A percentile compares a stretch with the other conserved stretches of the same genome.
Conservation (phyloP, 2,888 invertebrate genomes). For the Cryptus viduatorius region DNA sequence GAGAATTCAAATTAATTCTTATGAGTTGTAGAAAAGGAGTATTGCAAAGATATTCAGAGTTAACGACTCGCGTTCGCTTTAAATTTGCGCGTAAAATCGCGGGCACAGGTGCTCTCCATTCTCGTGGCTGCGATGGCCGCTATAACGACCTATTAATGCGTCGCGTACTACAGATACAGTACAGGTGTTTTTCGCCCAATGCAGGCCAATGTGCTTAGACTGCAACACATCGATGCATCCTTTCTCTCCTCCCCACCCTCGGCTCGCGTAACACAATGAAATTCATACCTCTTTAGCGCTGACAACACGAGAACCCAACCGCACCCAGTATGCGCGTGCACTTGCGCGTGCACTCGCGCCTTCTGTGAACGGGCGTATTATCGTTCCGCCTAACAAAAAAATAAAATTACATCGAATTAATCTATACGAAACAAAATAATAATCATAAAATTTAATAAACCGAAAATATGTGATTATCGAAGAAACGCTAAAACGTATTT, state of each 20-base stretch:
- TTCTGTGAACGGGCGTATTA: slow-evolving; percentile 37
- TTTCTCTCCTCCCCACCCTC: slow-evolving; percentile 25
- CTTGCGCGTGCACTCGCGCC: slow-evolving; percentile 35
- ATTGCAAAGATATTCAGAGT: not conserved
- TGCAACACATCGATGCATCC: slow-evolving; percentile 10
- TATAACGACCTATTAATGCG: slow-evolving; percentile 7
- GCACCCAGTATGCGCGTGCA: slow-evolving; percentile 60
- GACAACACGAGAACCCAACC: slow-evolving; percentile 56
- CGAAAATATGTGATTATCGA: slow-evolving; percentile 7
- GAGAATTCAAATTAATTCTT: no score
- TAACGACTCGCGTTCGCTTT: not conserved
- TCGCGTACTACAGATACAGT: not conserved
- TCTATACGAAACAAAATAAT: not conserved
- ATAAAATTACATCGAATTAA: slow-evolving; percentile 13
- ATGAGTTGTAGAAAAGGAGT: not conserved
- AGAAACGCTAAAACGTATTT: slow-evolving; percentile 2
- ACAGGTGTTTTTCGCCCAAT: not conserved
- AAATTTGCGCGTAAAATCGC: slow-evolving; percentile 35
- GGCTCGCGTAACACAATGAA: slow-evolving; percentile 16
- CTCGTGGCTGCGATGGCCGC: not conserved
- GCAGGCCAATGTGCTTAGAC: slow-evolving; percentile 1
- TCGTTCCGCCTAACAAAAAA: not conserved
- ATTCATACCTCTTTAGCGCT: slow-evolving; percentile 48
- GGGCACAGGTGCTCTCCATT: slow-evolving; percentile 4
- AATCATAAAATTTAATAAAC: not conserved